Evolutionary conservation across 1,140 invertebrate species (phyloP), one percentile per base, ranked within the genome.

Genomic region (Formica exsecta): DNA sequence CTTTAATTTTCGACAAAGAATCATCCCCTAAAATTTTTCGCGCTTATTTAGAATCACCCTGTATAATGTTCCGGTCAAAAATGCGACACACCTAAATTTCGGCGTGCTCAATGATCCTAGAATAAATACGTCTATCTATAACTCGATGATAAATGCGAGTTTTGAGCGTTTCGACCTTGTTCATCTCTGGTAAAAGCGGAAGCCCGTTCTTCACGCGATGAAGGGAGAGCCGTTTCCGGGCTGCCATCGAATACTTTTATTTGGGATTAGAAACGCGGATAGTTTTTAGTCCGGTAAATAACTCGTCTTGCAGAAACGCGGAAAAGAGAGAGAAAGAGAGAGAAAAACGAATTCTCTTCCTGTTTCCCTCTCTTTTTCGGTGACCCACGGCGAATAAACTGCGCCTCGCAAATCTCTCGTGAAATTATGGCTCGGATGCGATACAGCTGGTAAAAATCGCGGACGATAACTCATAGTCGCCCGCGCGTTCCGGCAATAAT

Each of bases 381-480:
- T 51, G 25, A 59, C 70, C 57, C 76, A 62, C 54, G 25, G 29
- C 41, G 54, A 84, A n/a, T 48, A 75, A 54, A 54, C 48, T 36
- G 73, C 41, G 44, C 71, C 73, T 32, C 22, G 25, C 65, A 61
- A 85, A 85, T 86, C 48, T 70, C 36, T 36, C 22, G 83, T 57
- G 70, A 86, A 86, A 61, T 85, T 86, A 75, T 68, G 25, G 19
- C 19, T 75, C 74, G 61, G 65, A 85, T 59, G 41, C 74, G 36
- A 81, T 81, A 81, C 79, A 81, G 65, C 79, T 66, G 79, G 65
- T 81, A 71, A 86, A 59, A 73, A 81, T 62, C 51, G 81, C 85
- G 41, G 19, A 36, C 65, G 77, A 81, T 84, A 86, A 70, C 79
- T 86, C 66, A 71, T 84, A 57, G 51, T 41, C 54, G 65, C 44